Base-by-base conservation (phyloP, 2,888 invertebrate genomes). In the Plusia festucae region DNA sequence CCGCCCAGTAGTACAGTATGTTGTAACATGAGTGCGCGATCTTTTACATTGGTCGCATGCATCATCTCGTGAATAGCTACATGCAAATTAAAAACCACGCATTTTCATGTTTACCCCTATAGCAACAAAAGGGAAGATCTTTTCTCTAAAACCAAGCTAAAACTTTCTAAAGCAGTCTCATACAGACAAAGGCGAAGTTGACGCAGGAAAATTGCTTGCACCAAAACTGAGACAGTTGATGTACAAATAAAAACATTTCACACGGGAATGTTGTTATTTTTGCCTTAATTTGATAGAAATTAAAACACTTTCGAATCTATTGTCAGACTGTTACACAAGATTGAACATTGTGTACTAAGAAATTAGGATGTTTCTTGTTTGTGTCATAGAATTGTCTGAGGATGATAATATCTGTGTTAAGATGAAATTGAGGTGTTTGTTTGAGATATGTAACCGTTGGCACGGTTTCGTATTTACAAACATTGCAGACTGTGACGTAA, bases 381-480 rank as follows among this genome's bases (percentile, higher is more conserved):
- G 27, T 40, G 27, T 18, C 13, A 51, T 61, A 68, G 65, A 70
- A 57, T 53, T 20, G 32, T 15, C 65, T 76, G 76, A 79, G 79
- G 79, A 73, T 65, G 71, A 74, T 71, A 52, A 27, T 22, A 67
- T 69, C 63, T 30, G 30, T 52, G 53, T 60, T 11, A 59, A 73
- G 76, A 81, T 78, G 79, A 70, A 71, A 70, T 81, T 34, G 34
- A 40, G 57, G 66, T 78, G 62, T 64, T 65, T 72, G 61, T 80
- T 78, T 71, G 56, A 52, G 60, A 65, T 64, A 56, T 62, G 65
- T 34, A 77, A 77, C 62, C 52, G 59, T 16, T 72, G 68, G 66
- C 70, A 75, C 65, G 44, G 72, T 67, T 74, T 68, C 22, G 22
- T 80, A 78, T 79, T 79, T 79, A 80, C 81, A 68, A 79, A 79